Base-by-base conservation (phyloP, 2,888 invertebrate genomes). In the Hyposoter didymator region DNA sequence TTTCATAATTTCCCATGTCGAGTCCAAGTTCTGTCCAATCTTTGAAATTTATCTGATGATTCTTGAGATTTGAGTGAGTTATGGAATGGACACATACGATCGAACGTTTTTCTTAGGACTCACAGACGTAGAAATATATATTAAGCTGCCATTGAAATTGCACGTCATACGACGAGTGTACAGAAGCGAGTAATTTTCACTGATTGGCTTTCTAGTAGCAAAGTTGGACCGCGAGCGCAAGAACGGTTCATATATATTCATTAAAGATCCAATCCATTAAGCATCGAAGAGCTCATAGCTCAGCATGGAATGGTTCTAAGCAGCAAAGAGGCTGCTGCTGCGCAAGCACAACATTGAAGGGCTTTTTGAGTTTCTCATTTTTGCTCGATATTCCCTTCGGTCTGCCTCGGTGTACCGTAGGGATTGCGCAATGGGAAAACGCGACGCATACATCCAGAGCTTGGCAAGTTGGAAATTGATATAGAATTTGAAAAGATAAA, bases 191-290 rank as follows among this genome's bases (percentile, higher is more conserved):
- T 85, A 74, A 86, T 79, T 86, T 78, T 73, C 79, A 32, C 62
- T 69, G 84, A 87, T 87, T 87, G 82, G 82, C 67, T 84, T 74
- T 47, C 39, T 70, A 45, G 64, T 22, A 76, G 75, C 19, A n/a
- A 55, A 83, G n/a, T 35, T 47, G 2, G 28, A 73, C 62, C 32
- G 76, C 73, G 19, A 66, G 55, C 62, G 39, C 75, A 59, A 85
- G 39, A 82, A 75, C 76, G 78, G 81, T 82, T 82, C 82, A 84
- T 86, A 85, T 84, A 84, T 84, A 82, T 87, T 82, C 86, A 81
- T 81, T 87, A 78, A 84, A 86, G 80, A 87, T 84, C 82, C 86
- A 86, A 86, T 87, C 84, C 84, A 86, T 86, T 87, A 87, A 79
- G 84, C 22, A 70, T 62, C 22, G 55, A 55, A 55, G 52, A 55